phyloP scores from a whole-genome alignment of 64 coral and sea anemone genomes.

The Montipora capricornis region DNA sequence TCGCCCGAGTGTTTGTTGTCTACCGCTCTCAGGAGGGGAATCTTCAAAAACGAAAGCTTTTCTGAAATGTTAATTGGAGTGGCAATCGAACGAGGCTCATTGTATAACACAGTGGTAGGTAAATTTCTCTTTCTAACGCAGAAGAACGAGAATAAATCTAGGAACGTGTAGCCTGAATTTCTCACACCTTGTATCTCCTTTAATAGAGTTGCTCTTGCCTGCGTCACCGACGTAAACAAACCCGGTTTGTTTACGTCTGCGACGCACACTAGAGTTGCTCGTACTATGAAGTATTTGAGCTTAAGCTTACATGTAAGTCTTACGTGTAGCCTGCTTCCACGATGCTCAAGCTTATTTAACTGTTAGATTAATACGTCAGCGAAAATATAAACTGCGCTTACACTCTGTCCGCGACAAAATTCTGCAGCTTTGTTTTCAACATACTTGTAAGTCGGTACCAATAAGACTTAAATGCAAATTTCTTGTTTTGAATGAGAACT shows the following conservation, averaged over 20 bases:
- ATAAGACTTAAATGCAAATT: not conserved
- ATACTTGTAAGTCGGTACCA: not conserved
- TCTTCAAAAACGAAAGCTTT: not conserved
- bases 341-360: too few relatives aligned
- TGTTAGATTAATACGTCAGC: constrained; percentile 1
- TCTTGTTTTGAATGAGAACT: not conserved
- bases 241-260: too few relatives aligned
- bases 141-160: not conserved
- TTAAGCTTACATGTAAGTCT: not conserved
- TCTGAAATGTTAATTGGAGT: not conserved
- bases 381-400: not conserved
- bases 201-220: too few relatives aligned
- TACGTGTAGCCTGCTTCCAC: not conserved
- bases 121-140: not conserved
- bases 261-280: not conserved
- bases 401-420: not conserved
- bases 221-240: too few relatives aligned
- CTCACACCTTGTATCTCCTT: not conserved
- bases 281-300: not conserved
- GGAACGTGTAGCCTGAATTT: not conserved
- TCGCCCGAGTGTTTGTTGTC: not conserved
- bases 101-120: constrained; percentile 1
- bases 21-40: not conserved
- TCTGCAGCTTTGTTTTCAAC: not conserved
- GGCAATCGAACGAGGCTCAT: not conserved